These are phyloP conservation scores for Cartodere bifasciata DNA, from an alignment of 2,888 invertebrate species.

Conservation along the genomic window DNA sequence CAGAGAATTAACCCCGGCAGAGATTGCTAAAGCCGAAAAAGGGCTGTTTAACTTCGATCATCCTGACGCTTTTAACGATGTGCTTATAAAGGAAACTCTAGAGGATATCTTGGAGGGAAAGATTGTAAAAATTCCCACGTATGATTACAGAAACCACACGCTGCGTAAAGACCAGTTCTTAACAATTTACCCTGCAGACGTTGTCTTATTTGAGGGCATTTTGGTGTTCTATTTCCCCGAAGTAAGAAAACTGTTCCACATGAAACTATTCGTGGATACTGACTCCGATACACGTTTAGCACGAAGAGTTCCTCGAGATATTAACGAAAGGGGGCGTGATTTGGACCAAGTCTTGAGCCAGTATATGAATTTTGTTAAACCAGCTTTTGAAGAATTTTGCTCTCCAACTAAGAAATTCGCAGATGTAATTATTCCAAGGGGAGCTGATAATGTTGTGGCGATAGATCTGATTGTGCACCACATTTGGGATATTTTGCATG, in stretches of 20 bases:
- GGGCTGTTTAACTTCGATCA: conserved; percentile 98
- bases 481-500: conserved; percentile 89
- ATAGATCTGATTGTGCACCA: conserved; percentile 99
- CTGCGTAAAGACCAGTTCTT: conserved; percentile 60
- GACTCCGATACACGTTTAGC: conserved; percentile 96
- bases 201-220: conserved; percentile 95
- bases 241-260: conserved; percentile 89
- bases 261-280: conserved; percentile 98
- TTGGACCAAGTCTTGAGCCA: conserved; percentile 90
- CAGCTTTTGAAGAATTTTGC: conserved; percentile 99
- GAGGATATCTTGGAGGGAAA: conserved; percentile 73
- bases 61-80: conserved; percentile 93
- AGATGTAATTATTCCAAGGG: conserved; percentile 97
- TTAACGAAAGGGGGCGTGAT: conserved; percentile 86
- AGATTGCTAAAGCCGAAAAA: conserved; percentile 69
- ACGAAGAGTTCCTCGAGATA: conserved; percentile 86
- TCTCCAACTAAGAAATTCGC: conserved; percentile 99
- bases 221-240: conserved; percentile 95
- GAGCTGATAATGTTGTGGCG: conserved; percentile 97
- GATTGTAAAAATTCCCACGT: conserved; percentile 81
- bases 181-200: conserved; percentile 89
- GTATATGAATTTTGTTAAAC: conserved; percentile 97
- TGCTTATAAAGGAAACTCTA: conserved; percentile 67
- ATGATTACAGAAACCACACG: conserved; percentile 86
- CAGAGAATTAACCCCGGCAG: conserved; percentile 66